Conservation (phyloP, 2,888 invertebrate genomes). For the Folsomia candida region DNA sequence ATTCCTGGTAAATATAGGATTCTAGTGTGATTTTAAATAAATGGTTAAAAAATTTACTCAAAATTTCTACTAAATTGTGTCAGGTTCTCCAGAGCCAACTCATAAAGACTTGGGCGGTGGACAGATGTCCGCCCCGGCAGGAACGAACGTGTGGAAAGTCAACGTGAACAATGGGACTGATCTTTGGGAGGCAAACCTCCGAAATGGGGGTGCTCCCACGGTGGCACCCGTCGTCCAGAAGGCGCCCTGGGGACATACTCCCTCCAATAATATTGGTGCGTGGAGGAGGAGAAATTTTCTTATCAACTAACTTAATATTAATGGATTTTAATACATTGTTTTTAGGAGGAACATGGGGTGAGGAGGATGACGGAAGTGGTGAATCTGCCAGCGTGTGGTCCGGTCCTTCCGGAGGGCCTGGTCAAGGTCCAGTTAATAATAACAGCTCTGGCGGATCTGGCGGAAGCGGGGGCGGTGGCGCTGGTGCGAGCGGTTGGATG, state of each 20-base stretch:
- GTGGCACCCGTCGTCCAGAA: conserved; percentile 69
- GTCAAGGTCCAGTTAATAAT: conserved; percentile 54
- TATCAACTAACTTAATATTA: no score
- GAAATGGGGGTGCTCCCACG: conserved; percentile 79
- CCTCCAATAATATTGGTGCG: conserved; percentile 70
- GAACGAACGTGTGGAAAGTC: conserved; percentile 68
- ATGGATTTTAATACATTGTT: neutral
- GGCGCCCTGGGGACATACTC: conserved; percentile 90
- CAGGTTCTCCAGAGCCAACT: conserved; percentile 82
- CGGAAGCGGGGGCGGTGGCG: conserved; percentile 51
- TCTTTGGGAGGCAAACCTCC: conserved; percentile 85
- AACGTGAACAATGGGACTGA: conserved; percentile 85
- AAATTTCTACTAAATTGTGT: neutral
- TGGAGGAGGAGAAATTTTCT: no score
- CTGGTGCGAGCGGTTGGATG: conserved; percentile 41
- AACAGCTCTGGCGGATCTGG: conserved; percentile 53
- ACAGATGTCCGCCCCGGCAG: conserved; percentile 26
- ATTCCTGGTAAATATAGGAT: neutral
- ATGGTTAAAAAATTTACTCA: neutral
- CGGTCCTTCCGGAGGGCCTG: conserved; percentile 64
- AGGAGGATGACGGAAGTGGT: conserved; percentile 82
- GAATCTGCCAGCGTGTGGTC: conserved; percentile 87
- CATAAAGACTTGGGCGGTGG: conserved; percentile 56
- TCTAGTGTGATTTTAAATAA: neutral
- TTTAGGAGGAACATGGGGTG: conserved; percentile 89